Evolutionary conservation across 2,888 invertebrate species (phyloP), one percentile per base, ranked within the genome.

Genomic region (Melangyna quadrimaculata): DNA sequence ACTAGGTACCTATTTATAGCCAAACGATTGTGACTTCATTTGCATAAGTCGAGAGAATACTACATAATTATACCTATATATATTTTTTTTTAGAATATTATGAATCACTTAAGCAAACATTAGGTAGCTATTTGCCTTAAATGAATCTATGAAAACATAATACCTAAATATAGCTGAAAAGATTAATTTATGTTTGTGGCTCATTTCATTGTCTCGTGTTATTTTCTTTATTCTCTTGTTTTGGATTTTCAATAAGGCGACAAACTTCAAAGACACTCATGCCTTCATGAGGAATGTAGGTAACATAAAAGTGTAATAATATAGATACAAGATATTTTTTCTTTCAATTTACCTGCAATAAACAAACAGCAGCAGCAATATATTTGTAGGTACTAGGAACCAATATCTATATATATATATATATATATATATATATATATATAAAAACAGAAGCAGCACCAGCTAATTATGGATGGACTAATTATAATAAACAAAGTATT

Each of bases 291-390:
- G 48, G 57, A 74, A 74, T 57, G 57, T 74, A 74, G 51, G 57
- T 74, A n/a, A 14, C 73, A 51, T 24, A 29, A 51, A 43, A 57
- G 17, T 63, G 63, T 63, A 12, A 24, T n/a, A 61, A 55, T 48
- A 24, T 14, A 51, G 24, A 51, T 35, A 72, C 10, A 40, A 67
- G 45, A 72, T 71, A 63, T 29, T 29, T 35, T 70, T 51, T 29
- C 14, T 55, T 55, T 48, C 4, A 55, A 65, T 83, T 78, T 83
- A 83, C 83, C 83, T 83, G 67, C 14, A 77, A n/a, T 67, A 72
- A 79, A 45, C 57, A 59, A 19, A 75, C 71, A 65, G 37, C 55
- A 61, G 32, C 71, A 27, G 19, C 78, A 51, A 37, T 53, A 22
- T n/a, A n/a, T n/a, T n/a, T n/a, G n/a, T n/a, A n/a, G n/a, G n/a